Conservation (phyloP, 2,113 vertebrate genomes). For the Cavia porcellus region DNA sequence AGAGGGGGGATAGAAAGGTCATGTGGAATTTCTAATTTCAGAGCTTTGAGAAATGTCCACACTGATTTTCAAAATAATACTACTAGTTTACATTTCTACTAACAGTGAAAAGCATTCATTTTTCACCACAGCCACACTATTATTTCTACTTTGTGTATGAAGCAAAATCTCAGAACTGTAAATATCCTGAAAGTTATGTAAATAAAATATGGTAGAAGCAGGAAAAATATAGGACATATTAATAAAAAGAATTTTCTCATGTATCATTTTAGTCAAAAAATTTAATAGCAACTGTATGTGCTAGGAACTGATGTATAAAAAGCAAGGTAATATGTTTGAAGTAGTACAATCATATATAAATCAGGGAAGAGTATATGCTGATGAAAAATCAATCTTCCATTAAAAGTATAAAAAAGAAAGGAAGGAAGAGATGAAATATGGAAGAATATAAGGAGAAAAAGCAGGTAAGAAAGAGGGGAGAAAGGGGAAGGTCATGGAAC, state of each 20-base stretch:
- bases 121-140: background rate
- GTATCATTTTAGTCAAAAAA: background rate
- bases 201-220: background rate
- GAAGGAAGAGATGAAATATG: background rate
- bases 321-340: too few species aligned
- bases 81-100: background rate
- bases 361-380: background rate
- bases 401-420: background rate
- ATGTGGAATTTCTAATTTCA: background rate
- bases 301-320: background rate
- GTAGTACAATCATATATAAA: background rate
- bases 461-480: background rate
- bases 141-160: background rate
- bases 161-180: background rate
- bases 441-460: background rate
- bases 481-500: background rate
- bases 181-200: background rate
- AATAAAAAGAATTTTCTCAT: background rate
- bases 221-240: background rate
- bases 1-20: background rate
- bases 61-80: background rate
- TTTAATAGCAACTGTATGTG: background rate
- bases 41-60: background rate
- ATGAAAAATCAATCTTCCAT: background rate
- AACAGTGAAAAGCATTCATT: background rate